Base-by-base conservation (phyloP, 2,113 vertebrate species). In the Petromus typicus region DNA sequence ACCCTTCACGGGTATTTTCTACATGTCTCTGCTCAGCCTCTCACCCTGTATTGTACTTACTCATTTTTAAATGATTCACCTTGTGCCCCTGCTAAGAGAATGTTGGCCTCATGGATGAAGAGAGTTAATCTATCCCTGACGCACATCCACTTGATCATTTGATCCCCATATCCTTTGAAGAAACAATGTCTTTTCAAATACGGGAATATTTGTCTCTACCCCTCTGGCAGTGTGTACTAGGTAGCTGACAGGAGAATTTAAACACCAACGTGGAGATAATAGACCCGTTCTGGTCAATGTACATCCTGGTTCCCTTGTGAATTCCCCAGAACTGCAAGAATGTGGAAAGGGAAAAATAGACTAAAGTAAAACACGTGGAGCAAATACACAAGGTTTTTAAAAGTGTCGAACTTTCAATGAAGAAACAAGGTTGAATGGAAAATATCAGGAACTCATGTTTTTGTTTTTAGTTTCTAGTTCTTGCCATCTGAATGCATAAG, bases 321-420 rank as follows among this genome's bases (percentile, higher is more conserved):
- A 6, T 81, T 86, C 3, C 7, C 79, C 10, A 37, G 30, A 67
- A n/a, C 7, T 61, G 6, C 32, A 34, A 54, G 0, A 4, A 80
- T 9, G 10, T 6, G 59, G 20, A 23, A 61, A 4, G 5, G 11
- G 14, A 83, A 6, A 37, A 57, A 54, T 6, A 16, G 4, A 37
- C 1, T 17, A 57, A n/a, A 37, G 0, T 0, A 37, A 11, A 34
- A 30, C 18, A 45, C 0, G 5, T 2, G 16, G 51, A 63, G 40
- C 30, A 0, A 45, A 45, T 61, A 23, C 16, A 25, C 20, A 40
- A 51, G 69, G 27, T 61, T 25, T 1, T 7, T 18, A 71, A 7
- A 8, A 87, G 17, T 16, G 17, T 93, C 12, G 22, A 3, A 30
- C 1, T 79, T 66, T 59, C 23, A 25, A 22, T 51, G 32, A 9